Evolutionary conservation across 2,888 invertebrate species (phyloP).

Genomic region (Phyllotreta cruciferae): DNA sequence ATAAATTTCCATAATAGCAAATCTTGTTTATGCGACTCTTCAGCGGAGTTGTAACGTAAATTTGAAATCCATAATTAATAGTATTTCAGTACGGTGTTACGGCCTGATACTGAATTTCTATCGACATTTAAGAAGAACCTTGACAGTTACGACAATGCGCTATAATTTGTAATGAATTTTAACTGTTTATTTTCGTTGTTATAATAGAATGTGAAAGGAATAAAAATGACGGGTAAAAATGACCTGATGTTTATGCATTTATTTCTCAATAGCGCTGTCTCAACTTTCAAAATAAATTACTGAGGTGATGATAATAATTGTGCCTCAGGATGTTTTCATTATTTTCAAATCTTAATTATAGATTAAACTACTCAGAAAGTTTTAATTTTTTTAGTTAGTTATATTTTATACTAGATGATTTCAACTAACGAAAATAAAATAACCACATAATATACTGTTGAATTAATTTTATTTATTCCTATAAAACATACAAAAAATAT

Average conservation of each 20-base stretch:
- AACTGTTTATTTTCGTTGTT: too few species aligned
- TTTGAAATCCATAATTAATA: conserved; percentile 6
- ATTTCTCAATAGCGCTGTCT: too few species aligned
- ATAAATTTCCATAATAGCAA: conserved; percentile 24
- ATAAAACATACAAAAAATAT: conserved; percentile 37
- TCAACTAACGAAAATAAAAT: not conserved
- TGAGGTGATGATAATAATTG: too few species aligned
- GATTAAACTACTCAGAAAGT: not conserved
- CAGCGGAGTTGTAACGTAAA: conserved; percentile 1
- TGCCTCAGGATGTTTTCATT: not conserved
- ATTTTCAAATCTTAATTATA: not conserved
- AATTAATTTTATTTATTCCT: conserved; percentile 30
- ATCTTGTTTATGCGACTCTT: conserved; percentile 20
- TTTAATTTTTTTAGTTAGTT: not conserved
- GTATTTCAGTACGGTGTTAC: not conserved
- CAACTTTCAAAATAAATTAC: too few species aligned
- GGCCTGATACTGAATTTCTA: too few species aligned
- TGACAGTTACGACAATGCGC: too few species aligned
- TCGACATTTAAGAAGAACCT: too few species aligned
- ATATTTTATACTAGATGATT: not conserved
- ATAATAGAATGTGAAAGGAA: too few species aligned
- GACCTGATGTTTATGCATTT: too few species aligned
- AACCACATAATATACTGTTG: conserved; percentile 8
- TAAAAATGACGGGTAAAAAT: too few species aligned
- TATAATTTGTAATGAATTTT: too few species aligned